Percentiles rank a stretch among this genome's conserved stretches.
Evolutionary conservation across 2,888 invertebrate genomes (phyloP).

Genomic region (Quadroppia sp.): DNA sequence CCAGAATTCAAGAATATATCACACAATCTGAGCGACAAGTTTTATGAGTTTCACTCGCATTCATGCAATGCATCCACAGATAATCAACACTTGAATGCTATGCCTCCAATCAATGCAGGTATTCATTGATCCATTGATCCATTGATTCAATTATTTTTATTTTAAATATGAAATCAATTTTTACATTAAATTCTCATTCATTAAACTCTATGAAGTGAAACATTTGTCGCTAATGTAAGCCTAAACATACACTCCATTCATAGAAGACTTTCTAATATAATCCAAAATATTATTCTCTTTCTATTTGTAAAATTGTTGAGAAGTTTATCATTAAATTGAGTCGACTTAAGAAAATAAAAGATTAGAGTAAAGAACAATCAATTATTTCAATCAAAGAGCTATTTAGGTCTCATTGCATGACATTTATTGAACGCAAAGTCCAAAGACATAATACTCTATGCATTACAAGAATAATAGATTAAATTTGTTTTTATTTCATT

Average conservation of each 20-base stretch:
- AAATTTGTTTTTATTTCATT: background rate
- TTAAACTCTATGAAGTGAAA: too few relatives aligned
- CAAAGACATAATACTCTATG: background rate
- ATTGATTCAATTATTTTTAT: too few relatives aligned
- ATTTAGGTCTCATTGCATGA: background rate
- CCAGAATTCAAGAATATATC: slow-evolving; percentile 1
- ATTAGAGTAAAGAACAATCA: background rate
- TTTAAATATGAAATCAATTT: too few relatives aligned
- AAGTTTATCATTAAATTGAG: too few relatives aligned
- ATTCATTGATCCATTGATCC: background rate
- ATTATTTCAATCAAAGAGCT: background rate
- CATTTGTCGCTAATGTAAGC: too few relatives aligned
- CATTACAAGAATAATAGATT: background rate
- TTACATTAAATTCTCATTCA: too few relatives aligned
- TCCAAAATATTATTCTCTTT: too few relatives aligned
- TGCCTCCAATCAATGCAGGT: slow-evolving; percentile 10
- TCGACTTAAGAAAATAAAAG: too few relatives aligned
- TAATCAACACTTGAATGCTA: slow-evolving; percentile 3
- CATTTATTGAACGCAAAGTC: background rate
- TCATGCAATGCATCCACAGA: slow-evolving; percentile 6
- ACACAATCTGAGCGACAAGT: background rate
- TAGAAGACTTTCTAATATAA: background rate
- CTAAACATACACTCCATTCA: background rate
- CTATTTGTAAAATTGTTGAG: too few relatives aligned
- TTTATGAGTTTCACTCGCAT: background rate